Base-by-base conservation (phyloP, 2,888 invertebrate genomes). In the Celastrina argiolus region DNA sequence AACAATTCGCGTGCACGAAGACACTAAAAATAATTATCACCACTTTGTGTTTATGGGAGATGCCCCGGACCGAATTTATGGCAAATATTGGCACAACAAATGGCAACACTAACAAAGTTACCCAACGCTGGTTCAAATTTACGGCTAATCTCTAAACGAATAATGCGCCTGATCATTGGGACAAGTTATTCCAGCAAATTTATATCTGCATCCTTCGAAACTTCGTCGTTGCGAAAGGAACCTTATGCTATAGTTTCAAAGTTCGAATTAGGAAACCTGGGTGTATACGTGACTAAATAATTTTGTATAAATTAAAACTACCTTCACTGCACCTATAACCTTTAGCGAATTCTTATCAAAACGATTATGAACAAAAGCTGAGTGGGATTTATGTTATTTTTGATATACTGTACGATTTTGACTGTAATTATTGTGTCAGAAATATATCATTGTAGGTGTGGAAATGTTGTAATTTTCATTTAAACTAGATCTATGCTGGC, bases 261-360 rank as follows among this genome's bases (percentile, higher is more conserved):
- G 61, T 39, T 36, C 8, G 7, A 14, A 36, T 18, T 39, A 6
- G 12, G 1, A 22, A 36, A 14, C 22, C 8, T 5, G 22, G 2
- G 4, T 12, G 8, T 61, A 18, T 2, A 4, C 36, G 36, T 39
- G 34, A 61, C 18, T 6, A 22, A 36, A 36, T 51, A 31, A 22
- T 14, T 56, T 67, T 63, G 61, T 64, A 45, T 58, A 41, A 51
- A 51, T 26, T 51, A 34, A 72, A 73, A 74, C 74, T 70, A 72
- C 74, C 73, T 75, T 77, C 67, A 73, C 76, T 72, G 70, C 74
- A 68, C 73, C 73, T 71, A 74, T 69, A 74, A 76, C 75, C 76
- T 76, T 77, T 77, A 73, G 72, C 74, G 70, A 72, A 70, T 70
- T 73, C 73, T 73, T 73, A 73, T 71, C 74, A 75, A 74, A 73